phyloP scores from a whole-genome alignment of 2,113 vertebrate species.

The Lanius ludovicianus region DNA sequence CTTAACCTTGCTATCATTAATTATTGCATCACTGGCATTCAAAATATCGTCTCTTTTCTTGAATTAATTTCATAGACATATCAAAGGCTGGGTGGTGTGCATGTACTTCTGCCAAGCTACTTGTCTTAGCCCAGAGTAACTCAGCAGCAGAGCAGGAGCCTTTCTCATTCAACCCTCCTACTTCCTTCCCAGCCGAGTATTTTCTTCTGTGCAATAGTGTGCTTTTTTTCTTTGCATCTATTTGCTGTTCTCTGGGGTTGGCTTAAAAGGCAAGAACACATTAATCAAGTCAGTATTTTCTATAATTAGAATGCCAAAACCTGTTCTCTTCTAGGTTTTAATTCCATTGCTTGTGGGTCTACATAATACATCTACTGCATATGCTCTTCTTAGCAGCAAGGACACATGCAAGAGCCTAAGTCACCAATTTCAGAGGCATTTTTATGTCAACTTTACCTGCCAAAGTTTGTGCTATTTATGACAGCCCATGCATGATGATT shows the following conservation, averaged over 20 bases:
- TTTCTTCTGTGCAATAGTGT: neutral
- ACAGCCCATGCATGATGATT: neutral
- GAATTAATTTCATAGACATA: neutral
- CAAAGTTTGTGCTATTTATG: neutral
- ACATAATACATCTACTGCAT: neutral
- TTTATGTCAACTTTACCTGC: neutral
- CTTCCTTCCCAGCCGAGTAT: neutral
- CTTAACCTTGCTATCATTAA: neutral
- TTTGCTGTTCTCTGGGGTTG: neutral
- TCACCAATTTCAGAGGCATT: neutral
- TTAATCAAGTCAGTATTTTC: constrained; percentile 47
- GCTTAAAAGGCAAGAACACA: constrained; percentile 42
- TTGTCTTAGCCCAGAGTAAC: neutral
- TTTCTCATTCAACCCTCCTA: neutral
- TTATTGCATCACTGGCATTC: neutral
- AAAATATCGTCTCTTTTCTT: neutral
- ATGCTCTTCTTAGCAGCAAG: neutral
- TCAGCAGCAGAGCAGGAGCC: neutral
- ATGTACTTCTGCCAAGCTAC: neutral
- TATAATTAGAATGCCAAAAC: neutral
- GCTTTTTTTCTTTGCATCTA: constrained; percentile 8
- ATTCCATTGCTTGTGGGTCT: neutral
- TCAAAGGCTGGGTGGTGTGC: neutral
- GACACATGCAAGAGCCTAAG: neutral
- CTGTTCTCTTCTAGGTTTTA: neutral